Percentiles rank a stretch among this genome's conserved stretches.
Evolutionary conservation across 2,797 vertebrate species (phyloP).

Genomic region (Orestias chungarensis): DNA sequence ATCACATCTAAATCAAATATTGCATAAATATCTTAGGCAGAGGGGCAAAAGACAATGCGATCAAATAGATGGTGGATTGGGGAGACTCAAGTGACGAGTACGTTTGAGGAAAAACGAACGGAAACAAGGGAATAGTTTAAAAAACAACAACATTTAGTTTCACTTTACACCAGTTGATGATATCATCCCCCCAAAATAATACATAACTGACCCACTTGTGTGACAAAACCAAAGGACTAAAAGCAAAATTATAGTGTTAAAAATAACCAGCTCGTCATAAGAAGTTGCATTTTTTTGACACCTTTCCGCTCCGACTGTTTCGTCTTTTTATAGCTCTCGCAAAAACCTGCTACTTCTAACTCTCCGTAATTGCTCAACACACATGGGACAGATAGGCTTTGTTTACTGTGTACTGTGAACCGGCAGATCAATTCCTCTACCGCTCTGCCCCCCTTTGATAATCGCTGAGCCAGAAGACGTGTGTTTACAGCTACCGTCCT

Average conservation of each 20-base stretch:
- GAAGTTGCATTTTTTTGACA: conserved; percentile 43
- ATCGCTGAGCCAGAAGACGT: conserved; percentile 70
- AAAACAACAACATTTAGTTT: conserved; percentile 21
- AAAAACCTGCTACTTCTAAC: conserved; percentile 66
- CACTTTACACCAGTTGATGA: not conserved
- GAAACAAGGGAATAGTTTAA: conserved; percentile 30
- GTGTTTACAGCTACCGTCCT: conserved; percentile 65
- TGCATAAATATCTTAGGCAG: conserved; percentile 61
- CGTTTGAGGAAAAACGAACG: conserved; percentile 42
- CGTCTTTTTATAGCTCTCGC: conserved; percentile 58
- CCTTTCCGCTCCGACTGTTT: conserved; percentile 35
- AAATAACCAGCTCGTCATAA: conserved; percentile 35
- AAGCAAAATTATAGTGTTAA: conserved; percentile 29
- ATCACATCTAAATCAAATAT: conserved; percentile 70
- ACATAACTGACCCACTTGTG: conserved; percentile 11
- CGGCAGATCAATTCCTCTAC: conserved; percentile 74
- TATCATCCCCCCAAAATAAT: not conserved
- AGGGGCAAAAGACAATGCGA: conserved; percentile 56
- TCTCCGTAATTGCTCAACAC: conserved; percentile 76
- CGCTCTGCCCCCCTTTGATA: conserved; percentile 70
- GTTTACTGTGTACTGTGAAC: conserved; percentile 68
- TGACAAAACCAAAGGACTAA: conserved; percentile 19
- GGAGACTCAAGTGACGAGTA: conserved; percentile 42
- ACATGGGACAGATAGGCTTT: conserved; percentile 72
- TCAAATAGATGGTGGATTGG: conserved; percentile 37